Evolutionary conservation across 2,113 vertebrate genomes (phyloP), one percentile per base, ranked within the genome.

Genomic region (Solea solea): DNA sequence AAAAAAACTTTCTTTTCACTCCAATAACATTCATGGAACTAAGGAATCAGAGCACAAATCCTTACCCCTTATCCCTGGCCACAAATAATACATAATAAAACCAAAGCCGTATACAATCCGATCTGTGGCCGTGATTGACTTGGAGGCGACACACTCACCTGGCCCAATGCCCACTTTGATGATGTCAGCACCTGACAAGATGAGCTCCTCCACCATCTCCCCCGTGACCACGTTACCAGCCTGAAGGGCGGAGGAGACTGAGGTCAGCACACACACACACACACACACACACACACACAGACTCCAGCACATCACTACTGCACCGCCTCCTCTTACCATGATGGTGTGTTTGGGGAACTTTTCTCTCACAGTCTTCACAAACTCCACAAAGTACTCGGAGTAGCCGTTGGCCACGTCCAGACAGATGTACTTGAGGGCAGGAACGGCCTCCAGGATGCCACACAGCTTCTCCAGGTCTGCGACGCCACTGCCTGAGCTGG

Each of bases 101-200:
- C 21, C 21, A 21, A 21, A 1, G 21, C 21, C 21, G 21, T 21
- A 21, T 1, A 21, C 21, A 21, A 21, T 21, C 21, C 21, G 21
- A 21, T 21, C 21, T 21, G 21, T 21, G 21, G 21, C 21, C 21
- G 2, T 61, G 40, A 14, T 46, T 3, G n/a, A 48, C 6, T 48
- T 12, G 45, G 12, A 10, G 12, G 9, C 21, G 21, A 21, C 21
- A 21, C 4, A 83, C 88, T 40, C 65, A 98, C 97, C 97, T 93
- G 97, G 97, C 65, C 97, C 97, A 0, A 99, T 96, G 78, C 98
- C 98, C 86, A 99, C 97, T 97, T 99, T 99, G 86, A 99, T 97
- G 80, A 99, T 96, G 87, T 99, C 98, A 73, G 97, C 97, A 60
- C 98, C 97, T 0, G 97, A 95, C 58, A 99, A 94, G 89, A 98